Percentiles rank a stretch among this genome's conserved stretches.
Conservation (phyloP, 30 jellyfish, hydroid and myxozoan genomes). For the Aurelia aurita region DNA sequence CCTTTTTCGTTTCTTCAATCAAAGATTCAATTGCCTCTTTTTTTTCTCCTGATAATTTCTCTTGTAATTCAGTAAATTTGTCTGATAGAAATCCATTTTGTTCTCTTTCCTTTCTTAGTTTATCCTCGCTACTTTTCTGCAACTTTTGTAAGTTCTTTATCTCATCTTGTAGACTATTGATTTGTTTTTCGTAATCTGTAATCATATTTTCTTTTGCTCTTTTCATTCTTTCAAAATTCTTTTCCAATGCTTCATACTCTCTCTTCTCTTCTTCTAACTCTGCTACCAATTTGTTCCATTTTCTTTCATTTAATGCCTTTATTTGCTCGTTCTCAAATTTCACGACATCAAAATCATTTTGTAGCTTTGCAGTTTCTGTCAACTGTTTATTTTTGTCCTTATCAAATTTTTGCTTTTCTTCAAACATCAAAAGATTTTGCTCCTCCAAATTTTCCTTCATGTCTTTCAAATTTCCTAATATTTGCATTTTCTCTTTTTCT, state of each 20-base stretch:
- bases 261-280: conserved; percentile 25
- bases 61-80: neutral
- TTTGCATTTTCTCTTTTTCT: neutral
- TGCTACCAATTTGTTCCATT: neutral
- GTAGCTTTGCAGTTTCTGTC: neutral
- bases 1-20: neutral
- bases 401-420: neutral
- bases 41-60: neutral
- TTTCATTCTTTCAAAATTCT: conserved; percentile 51
- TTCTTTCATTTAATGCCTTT: neutral
- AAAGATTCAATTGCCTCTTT: neutral
- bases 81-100: neutral
- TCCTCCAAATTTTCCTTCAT: neutral
- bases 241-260: conserved; percentile 22
- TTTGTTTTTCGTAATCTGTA: conserved; percentile 27
- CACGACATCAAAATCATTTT: neutral
- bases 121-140: neutral
- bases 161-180: conserved; percentile 6
- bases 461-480: neutral
- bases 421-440: neutral
- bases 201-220: conserved; percentile 35
- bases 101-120: conserved; percentile 8
- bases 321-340: neutral
- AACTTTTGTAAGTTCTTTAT: neutral
- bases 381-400: neutral